Evolutionary conservation across 2,888 invertebrate species (phyloP), one percentile per base, ranked within the genome.

Genomic region (Hypselothyrea guttata): DNA sequence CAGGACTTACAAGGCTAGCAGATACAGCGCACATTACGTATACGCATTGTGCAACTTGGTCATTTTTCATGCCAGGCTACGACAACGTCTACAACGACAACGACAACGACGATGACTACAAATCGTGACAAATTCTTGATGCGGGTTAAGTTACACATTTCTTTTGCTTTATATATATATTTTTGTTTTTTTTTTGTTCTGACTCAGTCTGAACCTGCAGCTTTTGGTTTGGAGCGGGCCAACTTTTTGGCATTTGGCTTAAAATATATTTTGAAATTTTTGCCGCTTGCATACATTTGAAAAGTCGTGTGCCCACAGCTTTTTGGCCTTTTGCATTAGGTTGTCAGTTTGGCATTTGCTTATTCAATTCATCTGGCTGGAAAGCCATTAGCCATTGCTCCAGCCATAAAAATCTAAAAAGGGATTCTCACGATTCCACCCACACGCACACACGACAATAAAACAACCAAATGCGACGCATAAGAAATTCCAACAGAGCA

Each of bases 121-220:
- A 81, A 81, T 81, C 79, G 82, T 81, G 79, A 81, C 79, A 81
- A 81, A 81, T 81, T 81, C 77, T 71, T 81, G 79, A 81, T 81
- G 81, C 71, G 79, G 79, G 79, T 81, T 84, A 84, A 73, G 71
- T 81, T 81, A 75, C 75, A 79, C 60, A 75, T 70, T 79, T 76
- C 69, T 62, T 69, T 66, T 64, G 28, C 37, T 54, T 53, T 55
- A 45, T 65, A 57, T 54, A 27, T 41, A 40, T 48, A 45, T 46
- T 42, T 41, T 30, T 33, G 7, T 4, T 15, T 9, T n/a, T 34
- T 34, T 31, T 9, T 15, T 2, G 37, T n/a, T 1, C 11, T 13
- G 12, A 2, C 22, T 48, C 28, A 15, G n/a, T 28, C 0, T 28
- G 16, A 18, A n/a, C n/a, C n/a, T n/a, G n/a, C n/a, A n/a, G 13